Conservation (phyloP, 1,140 invertebrate species). For the Bathynomus jamesi region DNA sequence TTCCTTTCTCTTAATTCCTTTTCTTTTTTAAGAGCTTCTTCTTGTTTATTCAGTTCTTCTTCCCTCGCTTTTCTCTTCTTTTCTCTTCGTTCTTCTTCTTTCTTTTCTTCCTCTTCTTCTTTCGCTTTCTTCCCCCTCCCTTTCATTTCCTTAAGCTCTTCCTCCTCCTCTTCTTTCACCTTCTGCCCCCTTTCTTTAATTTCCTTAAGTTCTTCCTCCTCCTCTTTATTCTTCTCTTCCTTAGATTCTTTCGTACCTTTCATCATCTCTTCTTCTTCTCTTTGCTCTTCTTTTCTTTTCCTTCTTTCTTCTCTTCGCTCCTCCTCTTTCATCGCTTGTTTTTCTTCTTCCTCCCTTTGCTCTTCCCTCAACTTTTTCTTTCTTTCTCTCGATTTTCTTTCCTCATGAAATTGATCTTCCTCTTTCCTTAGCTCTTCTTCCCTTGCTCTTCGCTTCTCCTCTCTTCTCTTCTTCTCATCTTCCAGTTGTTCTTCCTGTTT, state of each 20-base stretch:
- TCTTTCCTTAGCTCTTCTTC: conserved; percentile 32
- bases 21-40: conserved; percentile 33
- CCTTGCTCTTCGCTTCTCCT: conserved; percentile 33
- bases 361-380: conserved; percentile 25
- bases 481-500: conserved; percentile 31
- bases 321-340: conserved; percentile 23
- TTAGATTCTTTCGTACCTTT: background rate
- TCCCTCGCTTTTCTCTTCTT: conserved; percentile 32
- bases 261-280: conserved; percentile 6
- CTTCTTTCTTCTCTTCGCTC: conserved; percentile 23
- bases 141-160: conserved; percentile 29
- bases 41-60: conserved; percentile 30
- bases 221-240: background rate
- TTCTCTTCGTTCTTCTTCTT: conserved; percentile 32
- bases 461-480: conserved; percentile 37
- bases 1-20: conserved; percentile 18
- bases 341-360: background rate
- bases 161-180: conserved; percentile 38
- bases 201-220: background rate
- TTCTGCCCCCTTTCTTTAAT: conserved; percentile 28
- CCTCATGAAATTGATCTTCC: conserved; percentile 34
- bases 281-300: conserved; percentile 13
- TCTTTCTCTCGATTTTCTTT: conserved; percentile 32
- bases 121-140: conserved; percentile 32
- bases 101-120: conserved; percentile 30